A percentile compares a stretch with the other conserved stretches of the same genome.
Evolutionary conservation across 2,888 invertebrate species (phyloP).

Genomic region (Drosophila kambysellisi): DNA sequence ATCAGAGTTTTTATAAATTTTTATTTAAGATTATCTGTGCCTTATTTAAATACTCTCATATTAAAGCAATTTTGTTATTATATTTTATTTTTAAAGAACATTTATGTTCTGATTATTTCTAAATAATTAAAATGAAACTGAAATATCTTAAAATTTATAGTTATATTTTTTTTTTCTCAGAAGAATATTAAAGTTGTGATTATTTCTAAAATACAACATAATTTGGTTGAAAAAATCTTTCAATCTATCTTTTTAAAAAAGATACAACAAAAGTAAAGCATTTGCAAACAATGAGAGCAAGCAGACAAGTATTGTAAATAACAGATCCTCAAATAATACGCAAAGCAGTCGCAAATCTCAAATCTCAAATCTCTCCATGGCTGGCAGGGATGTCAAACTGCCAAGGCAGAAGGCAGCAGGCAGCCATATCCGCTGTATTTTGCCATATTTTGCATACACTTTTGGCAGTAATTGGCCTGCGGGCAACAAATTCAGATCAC

Average conservation of each 20-base stretch:
- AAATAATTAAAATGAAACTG: too few species aligned
- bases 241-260: not conserved
- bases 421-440: constrained; percentile 27
- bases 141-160: too few species aligned
- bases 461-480: constrained; percentile 76
- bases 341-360: constrained; percentile 7
- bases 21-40: not conserved
- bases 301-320: not conserved
- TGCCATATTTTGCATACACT: constrained; percentile 66
- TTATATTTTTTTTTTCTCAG: not conserved
- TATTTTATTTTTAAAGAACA: not conserved
- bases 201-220: not conserved
- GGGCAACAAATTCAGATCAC: constrained; percentile 82
- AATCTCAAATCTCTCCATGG: constrained; percentile 12
- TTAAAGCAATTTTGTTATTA: not conserved
- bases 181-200: not conserved
- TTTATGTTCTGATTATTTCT: not conserved
- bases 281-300: not conserved
- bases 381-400: constrained; percentile 14
- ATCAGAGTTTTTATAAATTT: not conserved
- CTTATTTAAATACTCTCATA: not conserved
- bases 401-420: constrained; percentile 8
- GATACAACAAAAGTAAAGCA: not conserved
- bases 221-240: not conserved
- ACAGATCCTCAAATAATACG: not conserved